Base-by-base conservation (phyloP, 2,797 vertebrate species). In the Hypotaenidia philippensis region DNA sequence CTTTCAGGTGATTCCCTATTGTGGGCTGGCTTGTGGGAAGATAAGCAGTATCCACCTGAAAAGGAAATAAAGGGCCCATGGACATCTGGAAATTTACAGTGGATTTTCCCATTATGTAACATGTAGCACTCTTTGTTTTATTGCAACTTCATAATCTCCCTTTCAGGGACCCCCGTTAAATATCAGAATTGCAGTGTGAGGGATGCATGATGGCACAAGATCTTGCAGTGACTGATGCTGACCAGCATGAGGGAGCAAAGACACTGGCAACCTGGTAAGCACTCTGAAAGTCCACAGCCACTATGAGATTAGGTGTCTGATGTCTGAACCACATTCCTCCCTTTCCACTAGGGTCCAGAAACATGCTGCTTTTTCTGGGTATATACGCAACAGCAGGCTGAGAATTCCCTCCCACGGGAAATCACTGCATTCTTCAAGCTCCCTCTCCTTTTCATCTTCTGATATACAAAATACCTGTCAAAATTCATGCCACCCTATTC, bases 201-300 rank as follows among this genome's bases (percentile, higher is more conserved):
- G 59, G 32, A 83, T 27, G 26, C 5, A 4, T 4, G 4, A 17
- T 32, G 61, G 41, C 26, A 32, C 34, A 44, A 60, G 27, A 23
- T 81, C 61, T 64, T 21, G 0, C 52, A 47, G n/a, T 18, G 40
- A 70, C 21, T 57, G 49, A 47, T 65, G 56, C 38, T 71, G 40
- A 66, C 29, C 52, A 59, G 14, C 36, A 34, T 0, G 0, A 56
- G 52, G 23, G 13, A 75, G n/a, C 47, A 76, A 53, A 78, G 78
- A 23, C 18, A 10, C 0, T 3, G n/a, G 44, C 0, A 0, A 63
- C 6, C 36, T 34, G 17, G 6, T 23, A 60, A 59, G 16, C 0
- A 0, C 41, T n/a, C 44, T 45, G 21, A 16, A 53, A 82, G 22
- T 9, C 52, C 52, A 29, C 11, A 44, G 52, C 4, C 56, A 32